Evolutionary conservation across 2,888 invertebrate genomes (phyloP).

Genomic region (Pandemis cinnamomeana): DNA sequence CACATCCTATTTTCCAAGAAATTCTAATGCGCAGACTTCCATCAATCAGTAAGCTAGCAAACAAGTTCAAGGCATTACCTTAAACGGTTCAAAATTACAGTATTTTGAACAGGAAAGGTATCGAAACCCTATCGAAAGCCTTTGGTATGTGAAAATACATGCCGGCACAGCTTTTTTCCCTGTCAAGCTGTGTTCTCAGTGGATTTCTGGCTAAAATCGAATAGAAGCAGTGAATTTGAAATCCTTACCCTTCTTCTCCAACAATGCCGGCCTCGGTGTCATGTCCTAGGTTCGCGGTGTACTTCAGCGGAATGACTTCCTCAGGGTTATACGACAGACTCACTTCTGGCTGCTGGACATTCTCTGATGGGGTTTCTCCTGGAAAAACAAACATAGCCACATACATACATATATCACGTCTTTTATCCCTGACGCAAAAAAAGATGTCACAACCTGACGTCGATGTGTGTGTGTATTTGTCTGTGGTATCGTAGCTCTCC

Average conservation of each 20-base stretch:
- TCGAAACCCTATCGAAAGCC: not conserved
- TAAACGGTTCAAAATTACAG: not conserved
- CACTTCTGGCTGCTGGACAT: constrained; percentile 86
- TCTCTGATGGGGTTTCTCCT: constrained; percentile 76
- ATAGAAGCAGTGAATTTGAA: not conserved
- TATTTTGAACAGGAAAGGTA: not conserved
- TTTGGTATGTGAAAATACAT: not conserved
- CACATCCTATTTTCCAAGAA: not conserved
- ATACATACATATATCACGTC: too few relatives aligned
- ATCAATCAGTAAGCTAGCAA: not conserved
- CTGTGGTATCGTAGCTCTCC: too few relatives aligned
- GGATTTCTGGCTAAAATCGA: not conserved
- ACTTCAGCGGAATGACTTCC: constrained; percentile 85
- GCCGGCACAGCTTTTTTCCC: not conserved
- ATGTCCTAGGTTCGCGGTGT: constrained; percentile 71
- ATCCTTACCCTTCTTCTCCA: constrained; percentile 76
- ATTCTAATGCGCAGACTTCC: not conserved
- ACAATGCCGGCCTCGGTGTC: constrained; percentile 78
- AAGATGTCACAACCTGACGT: too few relatives aligned
- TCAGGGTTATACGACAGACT: constrained; percentile 91
- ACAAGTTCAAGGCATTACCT: not conserved
- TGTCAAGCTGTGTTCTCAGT: not conserved
- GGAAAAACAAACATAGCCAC: constrained; percentile 40
- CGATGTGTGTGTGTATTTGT: too few relatives aligned
- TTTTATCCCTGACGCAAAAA: too few relatives aligned